Evolutionary conservation across 2,113 vertebrate genomes (phyloP).

Genomic region (Oryzias curvinotus): DNA sequence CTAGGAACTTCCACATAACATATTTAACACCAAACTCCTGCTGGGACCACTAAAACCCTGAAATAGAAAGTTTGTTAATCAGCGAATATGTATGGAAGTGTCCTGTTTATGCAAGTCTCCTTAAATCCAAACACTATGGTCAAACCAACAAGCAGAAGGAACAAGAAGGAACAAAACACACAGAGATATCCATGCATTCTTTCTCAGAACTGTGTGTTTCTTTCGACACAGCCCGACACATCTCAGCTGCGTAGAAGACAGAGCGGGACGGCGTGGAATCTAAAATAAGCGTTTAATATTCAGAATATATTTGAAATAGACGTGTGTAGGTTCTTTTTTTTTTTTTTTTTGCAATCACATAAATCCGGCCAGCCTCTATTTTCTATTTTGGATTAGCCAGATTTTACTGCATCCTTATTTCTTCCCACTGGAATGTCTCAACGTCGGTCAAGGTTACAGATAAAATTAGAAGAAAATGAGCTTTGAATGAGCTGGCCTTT

Average conservation of each 20-base stretch:
- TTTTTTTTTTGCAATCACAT: constrained; percentile 38
- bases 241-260: constrained; percentile 26
- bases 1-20: constrained; percentile 44
- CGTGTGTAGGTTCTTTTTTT: constrained; percentile 16
- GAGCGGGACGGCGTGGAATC: constrained; percentile 19
- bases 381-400: constrained; percentile 68
- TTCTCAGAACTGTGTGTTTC: constrained; percentile 32
- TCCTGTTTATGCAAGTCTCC: constrained; percentile 59
- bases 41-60: constrained; percentile 39
- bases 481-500: constrained; percentile 72
- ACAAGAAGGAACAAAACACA: constrained; percentile 31
- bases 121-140: constrained; percentile 50
- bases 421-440: constrained; percentile 58
- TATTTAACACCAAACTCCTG: constrained; percentile 46
- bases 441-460: constrained; percentile 73
- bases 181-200: constrained; percentile 41
- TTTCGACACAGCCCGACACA: constrained; percentile 34
- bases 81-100: constrained; percentile 55
- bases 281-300: constrained; percentile 49
- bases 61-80: constrained; percentile 66
- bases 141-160: constrained; percentile 39
- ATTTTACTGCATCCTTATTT: constrained; percentile 69
- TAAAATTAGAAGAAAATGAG: constrained; percentile 73
- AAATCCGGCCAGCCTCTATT: constrained; percentile 65
- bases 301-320: constrained; percentile 44